Evolutionary conservation across 2,888 invertebrate species (phyloP).

Genomic region (Aspidiotus destructor): DNA sequence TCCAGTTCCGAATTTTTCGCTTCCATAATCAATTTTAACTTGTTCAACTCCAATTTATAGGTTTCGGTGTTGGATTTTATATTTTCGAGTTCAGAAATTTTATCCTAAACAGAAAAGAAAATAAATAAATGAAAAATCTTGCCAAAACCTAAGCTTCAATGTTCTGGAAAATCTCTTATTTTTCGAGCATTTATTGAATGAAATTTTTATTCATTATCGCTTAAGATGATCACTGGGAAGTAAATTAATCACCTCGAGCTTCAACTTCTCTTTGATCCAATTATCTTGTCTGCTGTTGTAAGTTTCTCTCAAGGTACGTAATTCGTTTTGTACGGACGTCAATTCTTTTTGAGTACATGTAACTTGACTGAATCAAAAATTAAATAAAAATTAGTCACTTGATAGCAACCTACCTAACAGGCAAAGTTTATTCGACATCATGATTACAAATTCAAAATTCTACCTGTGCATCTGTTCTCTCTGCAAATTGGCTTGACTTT

Average conservation of each 20-base stretch:
- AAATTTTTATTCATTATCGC: too few species aligned
- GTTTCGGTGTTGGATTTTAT: conserved; percentile 39
- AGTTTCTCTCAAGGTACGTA: conserved; percentile 55
- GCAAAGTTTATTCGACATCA: too few species aligned
- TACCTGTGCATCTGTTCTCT: conserved; percentile 68
- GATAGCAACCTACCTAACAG: too few species aligned
- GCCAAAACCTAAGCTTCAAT: background rate
- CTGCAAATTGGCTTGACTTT: conserved; percentile 69
- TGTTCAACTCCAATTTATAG: conserved; percentile 57
- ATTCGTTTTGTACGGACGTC: conserved; percentile 52
- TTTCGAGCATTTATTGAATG: too few species aligned
- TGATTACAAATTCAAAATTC: background rate
- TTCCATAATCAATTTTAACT: conserved; percentile 59
- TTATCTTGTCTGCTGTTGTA: conserved; percentile 55
- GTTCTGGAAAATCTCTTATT: too few species aligned
- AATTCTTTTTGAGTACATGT: conserved; percentile 54
- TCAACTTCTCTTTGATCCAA: conserved; percentile 64
- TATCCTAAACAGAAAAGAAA: conserved; percentile 41
- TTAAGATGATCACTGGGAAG: too few species aligned
- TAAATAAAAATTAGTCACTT: background rate
- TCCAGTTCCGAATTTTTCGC: conserved; percentile 66
- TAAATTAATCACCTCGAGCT: conserved; percentile 50
- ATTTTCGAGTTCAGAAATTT: conserved; percentile 44
- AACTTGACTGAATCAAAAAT: conserved; percentile 47
- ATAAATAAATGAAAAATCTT: background rate